A percentile compares a stretch with the other conserved stretches of the same genome.
phyloP scores from a whole-genome alignment of 1,140 invertebrate genomes.

The Ylistrum balloti region DNA sequence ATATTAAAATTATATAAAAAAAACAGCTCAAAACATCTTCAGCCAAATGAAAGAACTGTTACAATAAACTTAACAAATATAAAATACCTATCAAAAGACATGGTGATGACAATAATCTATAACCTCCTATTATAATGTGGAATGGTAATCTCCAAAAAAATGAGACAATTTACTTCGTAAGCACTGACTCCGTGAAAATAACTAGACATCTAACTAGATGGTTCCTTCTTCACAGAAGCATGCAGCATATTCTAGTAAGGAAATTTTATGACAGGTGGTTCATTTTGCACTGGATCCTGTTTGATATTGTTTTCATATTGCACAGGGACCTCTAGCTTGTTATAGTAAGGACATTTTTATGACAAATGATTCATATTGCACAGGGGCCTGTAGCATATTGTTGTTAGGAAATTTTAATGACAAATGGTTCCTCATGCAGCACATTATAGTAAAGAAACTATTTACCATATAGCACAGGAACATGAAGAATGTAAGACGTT shows the following conservation, averaged over 20 bases:
- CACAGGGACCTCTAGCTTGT: not conserved
- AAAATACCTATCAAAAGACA: constrained; percentile 29
- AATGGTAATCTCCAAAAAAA: not conserved
- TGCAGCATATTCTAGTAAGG: not conserved
- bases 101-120: not conserved
- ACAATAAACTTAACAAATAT: constrained; percentile 40
- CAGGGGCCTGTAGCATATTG: no score
- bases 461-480: no score
- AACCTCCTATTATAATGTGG: not conserved
- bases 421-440: no score
- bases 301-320: no score
- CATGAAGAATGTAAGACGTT: no score
- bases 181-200: not conserved
- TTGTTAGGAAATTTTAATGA: no score
- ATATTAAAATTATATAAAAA: constrained; percentile 17
- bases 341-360: no score
- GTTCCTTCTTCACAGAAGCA: not conserved
- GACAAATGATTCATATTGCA: no score
- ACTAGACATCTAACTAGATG: not conserved
- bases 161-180: no score
- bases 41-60: not conserved
- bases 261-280: not conserved
- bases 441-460: no score
- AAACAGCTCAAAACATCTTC: constrained; percentile 1
- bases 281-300: not conserved